Conservation (phyloP, 2,797 vertebrate species). For the Betta splendens region DNA sequence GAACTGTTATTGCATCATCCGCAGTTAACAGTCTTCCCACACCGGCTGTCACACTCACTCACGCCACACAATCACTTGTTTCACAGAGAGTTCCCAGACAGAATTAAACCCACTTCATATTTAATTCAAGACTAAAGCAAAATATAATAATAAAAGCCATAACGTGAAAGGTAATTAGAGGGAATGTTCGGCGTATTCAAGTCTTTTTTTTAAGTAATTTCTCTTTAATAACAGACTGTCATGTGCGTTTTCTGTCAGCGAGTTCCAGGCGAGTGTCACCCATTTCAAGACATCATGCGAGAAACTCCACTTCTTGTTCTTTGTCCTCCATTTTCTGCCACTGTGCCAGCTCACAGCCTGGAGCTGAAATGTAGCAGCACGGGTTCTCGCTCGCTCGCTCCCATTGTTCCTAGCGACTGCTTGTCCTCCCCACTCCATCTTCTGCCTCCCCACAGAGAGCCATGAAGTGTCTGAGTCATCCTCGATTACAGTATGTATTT, state of each 20-base stretch:
- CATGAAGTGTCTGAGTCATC: slow-evolving; percentile 74
- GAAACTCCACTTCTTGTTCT: slow-evolving; percentile 26
- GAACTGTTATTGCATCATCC: background rate
- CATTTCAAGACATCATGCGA: background rate
- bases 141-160: background rate
- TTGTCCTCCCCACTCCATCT: slow-evolving; percentile 52
- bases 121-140: background rate
- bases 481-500: slow-evolving; percentile 73
- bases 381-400: slow-evolving; percentile 27
- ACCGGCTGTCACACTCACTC: background rate
- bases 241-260: slow-evolving; percentile 10
- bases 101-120: background rate
- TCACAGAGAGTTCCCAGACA: background rate
- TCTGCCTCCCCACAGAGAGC: slow-evolving; percentile 51
- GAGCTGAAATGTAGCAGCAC: slow-evolving; percentile 30
- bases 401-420: slow-evolving; percentile 36
- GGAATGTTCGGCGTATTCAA: background rate
- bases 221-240: background rate
- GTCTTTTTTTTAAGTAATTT: background rate
- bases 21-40: background rate
- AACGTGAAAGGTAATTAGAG: background rate
- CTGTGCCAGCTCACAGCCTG: background rate
- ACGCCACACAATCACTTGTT: background rate
- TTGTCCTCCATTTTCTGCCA: slow-evolving; percentile 52
- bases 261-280: background rate